These are phyloP conservation scores for Argyrosomus japonicus DNA, from an alignment of 2,113 vertebrate genomes.

Conservation along the genomic window DNA sequence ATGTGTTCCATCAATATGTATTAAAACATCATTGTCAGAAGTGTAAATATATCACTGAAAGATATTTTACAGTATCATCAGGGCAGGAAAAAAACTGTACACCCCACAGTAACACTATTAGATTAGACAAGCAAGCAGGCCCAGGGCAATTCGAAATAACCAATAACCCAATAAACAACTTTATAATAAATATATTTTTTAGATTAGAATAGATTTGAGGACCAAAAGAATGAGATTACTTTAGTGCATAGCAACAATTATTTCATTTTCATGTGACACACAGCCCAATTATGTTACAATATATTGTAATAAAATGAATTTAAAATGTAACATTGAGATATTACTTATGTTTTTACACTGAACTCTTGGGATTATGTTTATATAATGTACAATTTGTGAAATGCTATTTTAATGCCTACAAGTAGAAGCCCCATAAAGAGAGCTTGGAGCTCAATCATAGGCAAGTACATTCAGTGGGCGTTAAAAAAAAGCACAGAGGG, in stretches of 20 bases:
- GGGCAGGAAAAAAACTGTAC: not conserved
- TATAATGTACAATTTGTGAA: not conserved
- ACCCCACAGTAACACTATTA: not conserved
- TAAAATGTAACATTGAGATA: not conserved
- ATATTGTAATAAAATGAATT: not conserved
- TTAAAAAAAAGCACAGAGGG: no score
- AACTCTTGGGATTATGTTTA: not conserved
- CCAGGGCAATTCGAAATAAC: not conserved
- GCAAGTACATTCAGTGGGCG: no score
- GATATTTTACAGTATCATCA: not conserved
- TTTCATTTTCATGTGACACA: not conserved
- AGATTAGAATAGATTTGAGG: no score
- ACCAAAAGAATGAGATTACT: not conserved
- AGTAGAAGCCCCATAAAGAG: not conserved
- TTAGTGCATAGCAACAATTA: no score
- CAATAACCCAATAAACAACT: not conserved
- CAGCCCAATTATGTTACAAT: not conserved
- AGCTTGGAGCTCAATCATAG: no score
- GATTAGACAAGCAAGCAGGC: not conserved
- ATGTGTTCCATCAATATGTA: not conserved
- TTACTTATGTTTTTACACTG: not conserved
- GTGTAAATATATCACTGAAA: not conserved
- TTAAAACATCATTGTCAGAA: not conserved
- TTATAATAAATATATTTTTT: not conserved
- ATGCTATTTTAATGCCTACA: not conserved